Evolutionary conservation across 1,140 invertebrate species (phyloP).

Genomic region (Meloidogyne chitwoodi): DNA sequence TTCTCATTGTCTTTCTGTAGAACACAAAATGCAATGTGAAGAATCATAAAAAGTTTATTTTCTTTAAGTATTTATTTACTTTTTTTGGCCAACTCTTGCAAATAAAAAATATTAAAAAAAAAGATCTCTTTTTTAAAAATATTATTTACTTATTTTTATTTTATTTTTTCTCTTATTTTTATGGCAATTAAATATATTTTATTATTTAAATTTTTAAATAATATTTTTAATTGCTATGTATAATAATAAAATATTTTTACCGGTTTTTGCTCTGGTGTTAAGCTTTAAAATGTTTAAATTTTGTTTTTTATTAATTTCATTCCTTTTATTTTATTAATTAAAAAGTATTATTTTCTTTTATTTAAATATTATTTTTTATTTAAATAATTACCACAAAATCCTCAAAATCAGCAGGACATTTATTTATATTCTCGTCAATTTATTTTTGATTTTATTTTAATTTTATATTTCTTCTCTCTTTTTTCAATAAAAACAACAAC

Average conservation of each 20-base stretch:
- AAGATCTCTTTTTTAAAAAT: not conserved
- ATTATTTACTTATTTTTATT: not conserved
- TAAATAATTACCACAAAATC: not conserved
- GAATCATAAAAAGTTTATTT: not conserved
- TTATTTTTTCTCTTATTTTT: not conserved
- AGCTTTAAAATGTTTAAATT: not conserved
- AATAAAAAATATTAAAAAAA: not conserved
- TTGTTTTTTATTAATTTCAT: not conserved
- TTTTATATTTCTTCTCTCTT: not conserved
- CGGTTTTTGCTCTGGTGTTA: not conserved
- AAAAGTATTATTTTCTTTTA: not conserved
- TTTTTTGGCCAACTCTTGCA: not conserved
- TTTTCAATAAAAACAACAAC: not conserved
- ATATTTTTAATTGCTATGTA: not conserved
- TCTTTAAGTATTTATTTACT: not conserved
- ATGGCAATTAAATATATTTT: not conserved
- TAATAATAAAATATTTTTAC: not conserved
- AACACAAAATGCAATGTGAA: conserved; percentile 10
- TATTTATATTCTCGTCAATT: conserved; percentile 10
- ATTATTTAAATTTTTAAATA: not conserved
- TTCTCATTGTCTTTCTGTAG: conserved; percentile 15
- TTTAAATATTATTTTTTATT: not conserved
- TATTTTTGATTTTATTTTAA: not conserved
- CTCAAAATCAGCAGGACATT: not conserved
- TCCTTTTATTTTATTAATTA: not conserved